Conservation (phyloP, 1,140 invertebrate genomes). For the Neelides sp. region DNA sequence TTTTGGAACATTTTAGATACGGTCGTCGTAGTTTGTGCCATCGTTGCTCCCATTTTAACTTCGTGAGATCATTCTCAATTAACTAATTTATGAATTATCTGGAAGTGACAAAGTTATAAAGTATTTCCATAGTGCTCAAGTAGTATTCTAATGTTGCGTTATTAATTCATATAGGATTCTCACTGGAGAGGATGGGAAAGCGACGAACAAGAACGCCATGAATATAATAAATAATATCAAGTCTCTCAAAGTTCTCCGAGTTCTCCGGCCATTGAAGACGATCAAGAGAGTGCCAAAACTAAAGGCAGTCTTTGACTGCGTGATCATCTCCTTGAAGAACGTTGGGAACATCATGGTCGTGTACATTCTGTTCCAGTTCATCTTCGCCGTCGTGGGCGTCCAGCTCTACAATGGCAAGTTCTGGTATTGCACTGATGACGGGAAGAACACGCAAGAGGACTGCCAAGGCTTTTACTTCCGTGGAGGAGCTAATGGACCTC, state of each 20-base stretch:
- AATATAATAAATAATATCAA: no score
- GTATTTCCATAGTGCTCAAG: no score
- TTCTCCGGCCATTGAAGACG: slow-evolving; percentile 96
- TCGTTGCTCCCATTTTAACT: slow-evolving; percentile 47
- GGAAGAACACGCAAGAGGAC: slow-evolving; percentile 80
- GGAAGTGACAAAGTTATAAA: no score
- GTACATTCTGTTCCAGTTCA: slow-evolving; percentile 99
- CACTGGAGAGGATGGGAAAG: no score
- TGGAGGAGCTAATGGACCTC: slow-evolving; percentile 45
- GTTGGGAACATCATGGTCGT: slow-evolving; percentile 99
- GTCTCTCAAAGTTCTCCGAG: slow-evolving; percentile 90
- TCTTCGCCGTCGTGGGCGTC: slow-evolving; percentile 99
- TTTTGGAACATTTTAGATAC: slow-evolving; percentile 95
- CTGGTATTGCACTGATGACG: slow-evolving; percentile 96
- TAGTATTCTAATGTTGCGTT: no score
- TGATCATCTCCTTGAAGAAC: slow-evolving; percentile 99
- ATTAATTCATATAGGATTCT: no score
- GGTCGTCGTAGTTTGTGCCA: slow-evolving; percentile 93
- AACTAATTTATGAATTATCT: no score
- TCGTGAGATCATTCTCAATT: slow-evolving; percentile 52
- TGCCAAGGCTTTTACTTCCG: slow-evolving; percentile 73
- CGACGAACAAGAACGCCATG: no score
- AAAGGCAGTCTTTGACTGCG: slow-evolving; percentile 99
- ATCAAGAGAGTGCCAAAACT: slow-evolving; percentile 98
- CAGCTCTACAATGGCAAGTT: slow-evolving; percentile 99